Evolutionary conservation across 1,140 invertebrate genomes (phyloP), one percentile per base, ranked within the genome.

Genomic region (Drosophila athabasca): DNA sequence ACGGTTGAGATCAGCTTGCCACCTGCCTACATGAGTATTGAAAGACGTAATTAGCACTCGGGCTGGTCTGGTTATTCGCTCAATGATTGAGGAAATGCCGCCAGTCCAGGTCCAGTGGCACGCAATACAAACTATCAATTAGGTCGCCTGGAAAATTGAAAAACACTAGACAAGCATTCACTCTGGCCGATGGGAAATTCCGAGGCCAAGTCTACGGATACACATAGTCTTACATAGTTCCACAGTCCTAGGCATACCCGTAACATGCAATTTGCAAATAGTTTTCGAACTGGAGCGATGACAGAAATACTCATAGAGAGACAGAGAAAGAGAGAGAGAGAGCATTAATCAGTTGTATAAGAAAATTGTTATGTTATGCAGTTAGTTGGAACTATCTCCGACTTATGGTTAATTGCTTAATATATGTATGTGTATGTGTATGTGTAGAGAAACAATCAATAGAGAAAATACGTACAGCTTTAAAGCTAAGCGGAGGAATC

Each of bases 71-170:
- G 11, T 57, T 41, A 52, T 41, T 45, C 35, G 43, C 52, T 41
- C 22, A 15, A 45, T 64, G 48, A 72, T 79, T 62, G 62, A 82
- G 81, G 72, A 87, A 85, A 77, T 48, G 52, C 24, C 52, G 50
- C 8, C 29, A n/a, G 31, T 1, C 7, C 29, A 31, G 8, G 24
- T 7, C 29, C 35, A 49, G 29, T n/a, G 3, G 24, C 66, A 58
- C 44, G 66, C 50, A 54, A 54, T 43, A 68, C 60, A 24, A 29
- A 51, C 67, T 57, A 84, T 72, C 62, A 68, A 83, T 76, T 83
- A 76, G 72, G 43, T 73, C 65, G 44, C 43, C n/a, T 45, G 58
- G 57, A 24, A 41, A 75, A 70, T 60, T 43, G 69, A 75, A 82
- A 60, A 60, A 24, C 41, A 13, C 11, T 5, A 48, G 8, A 31